Conservation (phyloP, 2,888 invertebrate genomes). For the Lasioglossum pauxillum region DNA sequence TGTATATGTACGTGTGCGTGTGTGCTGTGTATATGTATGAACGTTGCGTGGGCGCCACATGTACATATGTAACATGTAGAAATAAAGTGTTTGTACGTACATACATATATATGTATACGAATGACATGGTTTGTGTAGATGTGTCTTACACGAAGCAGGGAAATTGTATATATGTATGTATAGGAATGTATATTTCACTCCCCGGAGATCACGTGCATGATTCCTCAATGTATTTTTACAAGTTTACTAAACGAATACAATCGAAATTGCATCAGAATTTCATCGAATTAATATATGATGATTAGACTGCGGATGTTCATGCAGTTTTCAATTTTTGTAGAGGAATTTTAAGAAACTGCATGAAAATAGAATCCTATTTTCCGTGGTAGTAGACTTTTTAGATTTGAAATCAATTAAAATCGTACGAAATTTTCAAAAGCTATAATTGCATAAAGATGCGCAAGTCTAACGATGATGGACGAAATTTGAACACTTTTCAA, state of each 20-base stretch:
- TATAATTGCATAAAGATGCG: no score
- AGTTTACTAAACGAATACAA: conserved; percentile 3
- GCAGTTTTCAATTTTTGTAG: no score
- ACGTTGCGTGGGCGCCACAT: neutral
- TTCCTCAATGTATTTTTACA: neutral
- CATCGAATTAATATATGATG: neutral
- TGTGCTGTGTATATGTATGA: neutral
- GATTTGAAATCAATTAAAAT: no score
- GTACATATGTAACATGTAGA: conserved; percentile 7
- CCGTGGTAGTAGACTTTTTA: no score
- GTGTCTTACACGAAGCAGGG: conserved; percentile 24
- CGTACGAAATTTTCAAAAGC: no score
- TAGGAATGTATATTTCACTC: conserved; percentile 22
- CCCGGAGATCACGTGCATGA: conserved; percentile 49
- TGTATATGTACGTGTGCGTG: neutral
- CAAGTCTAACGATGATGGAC: neutral
- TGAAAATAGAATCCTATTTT: no score
- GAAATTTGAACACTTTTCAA: neutral
- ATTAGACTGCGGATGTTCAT: no score
- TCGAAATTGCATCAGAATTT: conserved; percentile 2
- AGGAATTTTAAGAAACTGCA: no score
- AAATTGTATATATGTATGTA: conserved; percentile 15
- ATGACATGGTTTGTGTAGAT: conserved; percentile 20
- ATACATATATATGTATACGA: conserved; percentile 17
- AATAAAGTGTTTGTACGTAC: conserved; percentile 1